Percentiles rank a stretch among this genome's conserved stretches.
These are phyloP conservation scores for Cantharis rufa DNA, from an alignment of 2,888 invertebrate species.

Conservation along the genomic window DNA sequence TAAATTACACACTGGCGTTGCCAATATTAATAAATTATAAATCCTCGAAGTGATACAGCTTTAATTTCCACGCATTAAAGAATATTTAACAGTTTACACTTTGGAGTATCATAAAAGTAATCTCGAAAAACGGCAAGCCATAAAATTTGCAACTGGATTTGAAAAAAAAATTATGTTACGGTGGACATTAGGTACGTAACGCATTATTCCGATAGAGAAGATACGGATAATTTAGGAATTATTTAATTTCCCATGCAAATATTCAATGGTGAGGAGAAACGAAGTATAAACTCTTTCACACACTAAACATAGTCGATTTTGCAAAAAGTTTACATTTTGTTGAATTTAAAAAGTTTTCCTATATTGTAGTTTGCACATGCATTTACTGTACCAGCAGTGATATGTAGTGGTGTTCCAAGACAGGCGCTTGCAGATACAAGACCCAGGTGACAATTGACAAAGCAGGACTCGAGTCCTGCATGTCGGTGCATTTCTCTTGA, in stretches of 20 bases:
- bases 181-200: neutral
- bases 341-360: neutral
- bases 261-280: neutral
- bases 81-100: neutral
- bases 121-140: neutral
- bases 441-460: slow-evolving; percentile 56
- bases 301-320: neutral
- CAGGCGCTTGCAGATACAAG: slow-evolving; percentile 43
- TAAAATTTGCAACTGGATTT: neutral
- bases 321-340: neutral
- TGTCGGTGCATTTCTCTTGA: slow-evolving; percentile 52
- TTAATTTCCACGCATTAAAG: neutral
- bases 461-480: slow-evolving; percentile 52
- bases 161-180: neutral
- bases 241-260: neutral
- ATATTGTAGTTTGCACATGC: slow-evolving; percentile 30
- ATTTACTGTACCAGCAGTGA: slow-evolving; percentile 42
- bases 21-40: neutral
- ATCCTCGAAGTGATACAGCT: neutral
- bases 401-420: slow-evolving; percentile 49
- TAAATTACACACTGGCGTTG: neutral
- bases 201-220: neutral
- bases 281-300: neutral
- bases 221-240: neutral
- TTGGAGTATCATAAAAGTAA: neutral